Evolutionary conservation across 2,113 vertebrate genomes (phyloP), one percentile per base, ranked within the genome.

Genomic region (Tiliqua scincoides): DNA sequence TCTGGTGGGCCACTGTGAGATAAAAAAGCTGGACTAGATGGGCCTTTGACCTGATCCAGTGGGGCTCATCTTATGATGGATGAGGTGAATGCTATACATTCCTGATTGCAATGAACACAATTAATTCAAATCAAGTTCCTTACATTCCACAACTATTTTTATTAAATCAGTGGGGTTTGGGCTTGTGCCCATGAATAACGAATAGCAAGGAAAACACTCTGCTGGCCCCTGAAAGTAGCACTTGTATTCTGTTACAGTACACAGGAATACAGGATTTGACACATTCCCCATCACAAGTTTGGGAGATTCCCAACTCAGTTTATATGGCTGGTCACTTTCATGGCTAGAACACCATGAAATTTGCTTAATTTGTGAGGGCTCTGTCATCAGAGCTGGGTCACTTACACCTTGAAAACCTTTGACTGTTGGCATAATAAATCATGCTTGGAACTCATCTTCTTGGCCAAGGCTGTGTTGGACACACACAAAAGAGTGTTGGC

Each of bases 361-460:
- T 48, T 35, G 25, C 8, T 12, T 62, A 59, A 52, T 62, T 79
- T 79, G 23, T 1, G 54, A 5, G 11, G 59, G 18, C 11, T 15
- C 3, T 37, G 12, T 40, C 23, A 15, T 30, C 12, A 40, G 77
- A 62, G 27, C 35, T 63, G 52, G 12, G 23, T 7, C 15, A 48
- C 15, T n/a, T 20, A 25, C 6, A 67, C 25, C 30, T 67, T 40
- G 63, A 79, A 83, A 79, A 54, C 12, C 2, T 14, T 20, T 78
- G 3, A 21, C 0, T 21, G 2, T 35, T 21, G 86, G 61, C 73
- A 48, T n/a, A 3, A 54, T 83, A 85, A 85, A 32, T 1, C 15
- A 83, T 80, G 77, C 32, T 87, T 76, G 30, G 18, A 81, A 77
- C 21, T 81, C 27, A 79, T 7, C 57, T 48, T 84, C 1, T 84